Base-by-base conservation (phyloP, 2,888 invertebrate species). In the Yponomeuta evonymella region DNA sequence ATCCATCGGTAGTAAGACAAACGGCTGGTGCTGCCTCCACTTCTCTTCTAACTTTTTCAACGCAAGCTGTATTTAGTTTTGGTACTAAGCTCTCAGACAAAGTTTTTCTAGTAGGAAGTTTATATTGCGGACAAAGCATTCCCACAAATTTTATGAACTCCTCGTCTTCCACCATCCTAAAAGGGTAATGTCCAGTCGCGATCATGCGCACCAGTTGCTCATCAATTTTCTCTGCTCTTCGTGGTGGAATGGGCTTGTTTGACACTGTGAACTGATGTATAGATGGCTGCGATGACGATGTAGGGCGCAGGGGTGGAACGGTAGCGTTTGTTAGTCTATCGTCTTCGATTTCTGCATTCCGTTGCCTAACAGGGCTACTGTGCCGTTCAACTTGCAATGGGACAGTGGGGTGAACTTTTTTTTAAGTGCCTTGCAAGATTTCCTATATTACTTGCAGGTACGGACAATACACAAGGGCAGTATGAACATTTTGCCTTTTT, bases 381-480 rank as follows among this genome's bases (percentile, higher is more conserved):
- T 58, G 51, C 51, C 51, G 51, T 58, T 58, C 51, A n/a, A 15
- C 63, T 63, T 23, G 63, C 9, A 72, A 48, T 10, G 69, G 11
- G 12, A 72, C 48, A 1, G 71, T 73, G 12, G 73, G 72, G 48
- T 73, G 72, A 63, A 71, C 71, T 11, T 5, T 70, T 70, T 68
- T 71, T 73, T 64, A 73, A 67, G 67, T 73, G 73, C 67, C 72
- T 72, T 36, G n/a, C 48, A n/a, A 73, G 48, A 48, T 73, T 72
- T 12, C 71, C 73, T n/a, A 51, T 48, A 70, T 72, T 73, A 9
- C 72, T 72, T 48, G 12, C 4, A 6, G 72, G 11, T 36, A 70
- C 43, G n/a, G n/a, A 33, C 43, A 71, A n/a, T 9, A 71, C 62
- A 8, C 58, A 33, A 6, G 71, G 11, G 63, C 71, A 72, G 63